Percentiles rank a stretch among this genome's conserved stretches.
These are phyloP conservation scores for Cisticola juncidis DNA, from an alignment of 2,113 vertebrate genomes.

Conservation along the genomic window DNA sequence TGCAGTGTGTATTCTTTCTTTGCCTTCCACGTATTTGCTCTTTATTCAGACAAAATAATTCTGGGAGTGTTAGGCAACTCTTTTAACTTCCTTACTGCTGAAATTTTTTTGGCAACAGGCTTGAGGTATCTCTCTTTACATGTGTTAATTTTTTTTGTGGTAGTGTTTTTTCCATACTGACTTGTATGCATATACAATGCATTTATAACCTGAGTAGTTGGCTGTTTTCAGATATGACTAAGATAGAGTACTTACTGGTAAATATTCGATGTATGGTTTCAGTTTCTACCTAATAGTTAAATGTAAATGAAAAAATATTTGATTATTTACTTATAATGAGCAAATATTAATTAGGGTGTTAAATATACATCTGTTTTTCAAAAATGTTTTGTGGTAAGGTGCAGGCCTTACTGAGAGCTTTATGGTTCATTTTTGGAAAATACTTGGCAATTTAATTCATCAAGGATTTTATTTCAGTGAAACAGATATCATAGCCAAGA, in stretches of 20 bases:
- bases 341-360: background rate
- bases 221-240: background rate
- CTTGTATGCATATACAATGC: background rate
- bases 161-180: background rate
- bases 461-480: slow-evolving; percentile 6
- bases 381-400: background rate
- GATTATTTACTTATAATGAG: background rate
- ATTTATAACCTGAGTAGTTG: background rate
- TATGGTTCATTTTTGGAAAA: background rate
- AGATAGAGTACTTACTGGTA: background rate
- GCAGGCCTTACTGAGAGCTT: background rate
- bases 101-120: background rate
- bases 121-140: background rate
- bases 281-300: background rate
- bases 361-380: background rate
- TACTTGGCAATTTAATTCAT: background rate
- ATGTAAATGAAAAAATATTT: background rate
- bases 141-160: background rate
- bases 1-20: background rate
- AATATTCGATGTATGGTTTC: background rate
- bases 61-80: background rate
- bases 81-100: background rate
- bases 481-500: background rate
- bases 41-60: background rate
- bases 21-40: background rate